A percentile compares a stretch with the other conserved stretches of the same genome.
phyloP scores from a whole-genome alignment of 2,888 invertebrate genomes.

The Pandemis heparana region DNA sequence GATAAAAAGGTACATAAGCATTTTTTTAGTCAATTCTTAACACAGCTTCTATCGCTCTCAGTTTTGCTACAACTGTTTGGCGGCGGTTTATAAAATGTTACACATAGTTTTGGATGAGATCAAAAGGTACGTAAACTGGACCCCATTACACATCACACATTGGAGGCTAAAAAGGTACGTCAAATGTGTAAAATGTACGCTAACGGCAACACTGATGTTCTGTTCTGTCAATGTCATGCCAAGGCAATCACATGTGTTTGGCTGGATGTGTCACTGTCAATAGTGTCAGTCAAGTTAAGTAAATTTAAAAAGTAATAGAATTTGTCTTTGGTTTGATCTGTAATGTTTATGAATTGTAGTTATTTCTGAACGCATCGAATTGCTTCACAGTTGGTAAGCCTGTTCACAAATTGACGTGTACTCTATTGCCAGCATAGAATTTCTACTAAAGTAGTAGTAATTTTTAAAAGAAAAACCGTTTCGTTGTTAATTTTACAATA shows the following conservation, averaged over 20 bases:
- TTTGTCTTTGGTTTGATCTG: neutral
- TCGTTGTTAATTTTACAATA: neutral
- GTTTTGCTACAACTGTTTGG: no score
- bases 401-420: slow-evolving; percentile 45
- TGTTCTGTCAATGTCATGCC: neutral
- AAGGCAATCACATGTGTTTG: neutral
- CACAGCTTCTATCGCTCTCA: no score
- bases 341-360: neutral
- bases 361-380: slow-evolving; percentile 27
- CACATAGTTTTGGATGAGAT: no score
- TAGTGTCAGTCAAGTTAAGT: neutral
- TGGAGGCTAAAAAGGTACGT: no score
- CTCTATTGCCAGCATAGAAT: slow-evolving; percentile 41
- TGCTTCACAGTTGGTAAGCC: slow-evolving; percentile 40
- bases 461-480: neutral
- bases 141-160: no score
- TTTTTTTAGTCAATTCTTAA: no score
- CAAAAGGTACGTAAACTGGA: no score
- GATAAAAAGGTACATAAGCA: no score
- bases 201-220: no score
- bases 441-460: slow-evolving; percentile 43
- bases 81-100: no score
- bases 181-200: no score
- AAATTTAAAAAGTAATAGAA: neutral
- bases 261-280: neutral